Evolutionary conservation across 1,140 invertebrate species (phyloP).

Genomic region (Rhysida immarginata): DNA sequence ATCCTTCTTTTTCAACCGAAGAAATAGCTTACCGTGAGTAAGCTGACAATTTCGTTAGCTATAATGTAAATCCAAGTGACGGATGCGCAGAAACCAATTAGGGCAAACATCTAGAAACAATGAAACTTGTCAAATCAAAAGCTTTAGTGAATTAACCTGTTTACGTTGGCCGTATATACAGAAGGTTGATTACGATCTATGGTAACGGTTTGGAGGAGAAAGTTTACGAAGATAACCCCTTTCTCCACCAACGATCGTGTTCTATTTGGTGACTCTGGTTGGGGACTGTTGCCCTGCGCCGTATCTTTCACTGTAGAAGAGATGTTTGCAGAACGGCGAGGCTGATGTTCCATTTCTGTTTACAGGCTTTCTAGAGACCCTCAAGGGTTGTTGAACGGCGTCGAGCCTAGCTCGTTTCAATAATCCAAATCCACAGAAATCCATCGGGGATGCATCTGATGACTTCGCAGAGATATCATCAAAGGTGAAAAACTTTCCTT

Average conservation of each 20-base stretch:
- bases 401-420: background rate
- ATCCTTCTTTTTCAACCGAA: too few relatives aligned
- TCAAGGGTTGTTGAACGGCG: background rate
- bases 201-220: too few relatives aligned
- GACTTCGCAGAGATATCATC: background rate
- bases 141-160: slow-evolving; percentile 16
- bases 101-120: slow-evolving; percentile 37
- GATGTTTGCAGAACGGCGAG: too few relatives aligned
- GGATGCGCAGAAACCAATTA: slow-evolving; percentile 44
- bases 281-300: background rate
- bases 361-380: too few relatives aligned
- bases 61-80: slow-evolving; percentile 49
- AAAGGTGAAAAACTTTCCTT: background rate
- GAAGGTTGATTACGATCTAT: too few relatives aligned
- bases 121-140: slow-evolving; percentile 21
- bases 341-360: too few relatives aligned
- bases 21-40: slow-evolving; percentile 27
- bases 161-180: background rate
- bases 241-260: too few relatives aligned
- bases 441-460: too few relatives aligned
- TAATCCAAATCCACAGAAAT: background rate
- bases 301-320: too few relatives aligned
- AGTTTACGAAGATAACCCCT: too few relatives aligned
- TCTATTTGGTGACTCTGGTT: too few relatives aligned
- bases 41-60: slow-evolving; percentile 48